Percentiles rank a stretch among this genome's conserved stretches.
These are phyloP conservation scores for Parus major DNA, from an alignment of 2,113 vertebrate species.

Conservation along the genomic window DNA sequence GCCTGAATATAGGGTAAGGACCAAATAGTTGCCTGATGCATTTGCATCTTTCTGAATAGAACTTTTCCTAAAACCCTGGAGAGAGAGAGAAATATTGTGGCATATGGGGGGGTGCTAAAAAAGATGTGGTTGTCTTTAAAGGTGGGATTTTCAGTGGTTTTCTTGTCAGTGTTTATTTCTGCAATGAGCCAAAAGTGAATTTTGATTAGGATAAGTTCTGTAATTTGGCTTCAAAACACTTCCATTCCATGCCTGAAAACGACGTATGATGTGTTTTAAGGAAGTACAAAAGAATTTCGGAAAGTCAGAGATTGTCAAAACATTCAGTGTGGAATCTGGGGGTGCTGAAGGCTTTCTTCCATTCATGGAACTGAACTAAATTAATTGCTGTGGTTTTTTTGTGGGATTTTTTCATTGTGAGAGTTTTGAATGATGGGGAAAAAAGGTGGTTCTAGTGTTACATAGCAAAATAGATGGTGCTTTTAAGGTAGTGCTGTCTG, in stretches of 20 bases:
- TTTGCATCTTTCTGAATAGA: background rate
- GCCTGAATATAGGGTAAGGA: background rate
- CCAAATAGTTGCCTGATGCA: fast-evolving
- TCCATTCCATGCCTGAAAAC: background rate
- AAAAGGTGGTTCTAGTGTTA: background rate
- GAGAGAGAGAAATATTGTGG: background rate
- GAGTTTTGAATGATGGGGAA: background rate
- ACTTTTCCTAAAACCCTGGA: background rate
- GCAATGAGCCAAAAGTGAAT: background rate
- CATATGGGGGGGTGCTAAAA: background rate
- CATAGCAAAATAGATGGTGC: background rate
- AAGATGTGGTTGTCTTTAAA: background rate
- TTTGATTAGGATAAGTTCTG: background rate
- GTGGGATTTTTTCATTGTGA: background rate
- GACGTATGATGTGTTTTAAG: background rate
- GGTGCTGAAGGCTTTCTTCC: background rate
- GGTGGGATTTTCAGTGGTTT: background rate
- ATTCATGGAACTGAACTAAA: background rate
- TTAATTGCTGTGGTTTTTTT: background rate
- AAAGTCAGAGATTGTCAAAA: background rate
- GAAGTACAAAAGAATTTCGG: background rate
- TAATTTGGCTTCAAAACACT: background rate
- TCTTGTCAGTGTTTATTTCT: background rate
- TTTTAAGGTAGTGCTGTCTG: background rate
- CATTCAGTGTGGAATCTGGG: background rate